phyloP scores from a whole-genome alignment of 2,888 invertebrate genomes.

The Muschampia staudingeri region DNA sequence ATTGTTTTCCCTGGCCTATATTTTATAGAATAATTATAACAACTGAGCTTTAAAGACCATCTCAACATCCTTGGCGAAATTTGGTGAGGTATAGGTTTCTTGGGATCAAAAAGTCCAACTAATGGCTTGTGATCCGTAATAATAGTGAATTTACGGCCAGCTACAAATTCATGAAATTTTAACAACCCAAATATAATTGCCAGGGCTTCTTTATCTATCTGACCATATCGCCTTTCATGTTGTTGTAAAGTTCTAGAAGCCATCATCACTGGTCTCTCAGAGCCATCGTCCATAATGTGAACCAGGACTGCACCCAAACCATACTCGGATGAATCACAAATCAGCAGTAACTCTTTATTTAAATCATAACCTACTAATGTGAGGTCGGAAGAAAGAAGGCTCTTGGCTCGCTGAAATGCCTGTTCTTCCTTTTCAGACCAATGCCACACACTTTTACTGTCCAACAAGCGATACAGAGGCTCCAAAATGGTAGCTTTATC shows the following conservation, averaged over 20 bases:
- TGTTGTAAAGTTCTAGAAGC: constrained; percentile 59
- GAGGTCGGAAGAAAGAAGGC: constrained; percentile 39
- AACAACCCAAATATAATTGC: constrained; percentile 41
- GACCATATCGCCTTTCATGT: constrained; percentile 62
- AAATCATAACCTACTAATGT: constrained; percentile 42
- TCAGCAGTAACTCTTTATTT: constrained; percentile 19
- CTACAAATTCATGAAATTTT: constrained; percentile 25
- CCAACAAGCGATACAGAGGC: constrained; percentile 48
- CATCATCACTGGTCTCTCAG: constrained; percentile 62
- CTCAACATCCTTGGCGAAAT: constrained; percentile 43
- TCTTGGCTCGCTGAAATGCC: constrained; percentile 40
- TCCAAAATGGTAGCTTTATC: constrained; percentile 54
- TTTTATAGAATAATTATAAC: constrained; percentile 24
- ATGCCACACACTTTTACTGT: constrained; percentile 15
- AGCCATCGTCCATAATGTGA: constrained; percentile 60
- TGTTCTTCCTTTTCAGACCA: constrained; percentile 27
- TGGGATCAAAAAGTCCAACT: constrained; percentile 4
- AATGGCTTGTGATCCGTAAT: constrained; percentile 31
- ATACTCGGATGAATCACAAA: constrained; percentile 59
- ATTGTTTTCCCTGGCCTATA: constrained; percentile 30
- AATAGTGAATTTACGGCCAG: constrained; percentile 22
- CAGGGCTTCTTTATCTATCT: constrained; percentile 63
- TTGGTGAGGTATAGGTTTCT: constrained; percentile 26
- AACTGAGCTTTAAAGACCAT: constrained; percentile 34
- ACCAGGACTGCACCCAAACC: constrained; percentile 61